Base-by-base conservation (phyloP, 2,888 invertebrate species). In the Rutpela maculata region DNA sequence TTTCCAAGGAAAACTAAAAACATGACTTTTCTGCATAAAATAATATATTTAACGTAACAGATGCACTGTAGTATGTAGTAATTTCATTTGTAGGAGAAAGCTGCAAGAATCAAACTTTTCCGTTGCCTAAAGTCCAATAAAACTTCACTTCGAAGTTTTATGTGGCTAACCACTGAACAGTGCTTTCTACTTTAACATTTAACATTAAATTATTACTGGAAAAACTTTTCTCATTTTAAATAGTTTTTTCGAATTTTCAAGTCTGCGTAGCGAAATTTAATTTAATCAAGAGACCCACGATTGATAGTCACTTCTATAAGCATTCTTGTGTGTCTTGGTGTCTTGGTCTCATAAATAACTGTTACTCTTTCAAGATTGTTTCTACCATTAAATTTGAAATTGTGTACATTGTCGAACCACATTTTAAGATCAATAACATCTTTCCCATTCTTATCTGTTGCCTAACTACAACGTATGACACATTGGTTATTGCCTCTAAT, bases 151-250 rank as follows among this genome's bases (percentile, higher is more conserved):
- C 19, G 15, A 18, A 18, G 43, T 43, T 65, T 22, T 19, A 43
- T 43, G 18, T 26, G 38, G 43, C 6, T 65, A 65, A 65, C 65
- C 65, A 65, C 43, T 38, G 18, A 65, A 65, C 65, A 18, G 43
- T 19, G 22, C 38, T 65, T 65, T 65, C n/a, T 43, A 65, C 43
- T 65, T 65, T 12, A 15, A 43, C 65, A 19, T 19, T 65, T 65
- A 65, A 43, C 17, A n/a, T 43, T 43, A 43, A 15, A 43, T 43
- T 43, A 15, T 50, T 35, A n/a, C 50, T 65, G 65, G 18, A 12
- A 38, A 19, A 65, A 65, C 43, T 43, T 65, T 65, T 38, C 65
- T 19, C 65, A 43, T 43, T 38, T 38, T 18, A 22, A 38, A 38
- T 38, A 38, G 35, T 12, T 50, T 38, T 65, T 19, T 43, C 19